phyloP scores from a whole-genome alignment of 2,797 vertebrate genomes.

The Cynodonichthys magdalenae region DNA sequence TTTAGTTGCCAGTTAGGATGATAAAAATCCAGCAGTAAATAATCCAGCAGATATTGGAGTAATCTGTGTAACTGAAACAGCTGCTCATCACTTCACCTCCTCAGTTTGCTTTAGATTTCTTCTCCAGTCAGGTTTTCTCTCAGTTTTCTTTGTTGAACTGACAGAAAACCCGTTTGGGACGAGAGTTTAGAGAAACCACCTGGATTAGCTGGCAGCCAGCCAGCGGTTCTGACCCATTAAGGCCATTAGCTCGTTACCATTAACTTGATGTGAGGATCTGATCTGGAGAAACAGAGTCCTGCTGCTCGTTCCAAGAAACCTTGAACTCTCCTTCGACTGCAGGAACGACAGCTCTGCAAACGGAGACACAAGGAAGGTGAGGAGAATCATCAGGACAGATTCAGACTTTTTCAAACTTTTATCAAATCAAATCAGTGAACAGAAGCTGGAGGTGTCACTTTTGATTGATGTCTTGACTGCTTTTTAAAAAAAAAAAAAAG shows the following conservation, averaged over 20 bases:
- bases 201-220: constrained; percentile 52
- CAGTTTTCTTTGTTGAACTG: constrained; percentile 37
- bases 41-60: no score
- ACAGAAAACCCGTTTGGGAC: constrained; percentile 50
- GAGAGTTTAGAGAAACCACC: constrained; percentile 65
- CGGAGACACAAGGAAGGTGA: not conserved
- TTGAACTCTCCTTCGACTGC: constrained; percentile 64
- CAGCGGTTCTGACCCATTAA: constrained; percentile 40
- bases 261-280: constrained; percentile 46
- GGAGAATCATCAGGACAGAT: constrained; percentile 19
- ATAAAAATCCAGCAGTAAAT: no score
- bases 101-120: constrained; percentile 10
- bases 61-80: not conserved
- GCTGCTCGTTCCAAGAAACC: constrained; percentile 63
- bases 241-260: constrained; percentile 44
- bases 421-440: not conserved
- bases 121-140: constrained; percentile 20
- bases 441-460: constrained; percentile 1
- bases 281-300: constrained; percentile 45
- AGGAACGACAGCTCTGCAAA: constrained; percentile 30
- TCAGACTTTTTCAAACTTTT: not conserved
- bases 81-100: not conserved
- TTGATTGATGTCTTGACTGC: not conserved
- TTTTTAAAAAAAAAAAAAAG: constrained; percentile 17
- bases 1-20: not conserved